Evolutionary conservation across 2,797 vertebrate species (phyloP), one percentile per base, ranked within the genome.

Genomic region (Nannoperca obscura): DNA sequence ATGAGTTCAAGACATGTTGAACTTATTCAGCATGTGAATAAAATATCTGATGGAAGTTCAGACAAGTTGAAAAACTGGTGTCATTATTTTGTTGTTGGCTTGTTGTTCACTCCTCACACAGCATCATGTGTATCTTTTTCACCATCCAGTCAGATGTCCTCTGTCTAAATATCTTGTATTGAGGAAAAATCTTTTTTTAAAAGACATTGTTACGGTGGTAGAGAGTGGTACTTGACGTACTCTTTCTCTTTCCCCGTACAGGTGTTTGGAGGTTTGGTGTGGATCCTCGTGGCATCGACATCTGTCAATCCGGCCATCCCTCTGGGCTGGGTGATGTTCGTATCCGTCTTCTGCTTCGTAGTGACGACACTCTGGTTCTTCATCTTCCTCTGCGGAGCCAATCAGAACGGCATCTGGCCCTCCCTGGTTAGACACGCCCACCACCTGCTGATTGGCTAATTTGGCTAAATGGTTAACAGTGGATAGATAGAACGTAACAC

Each of bases 251-350:
- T n/a, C n/a, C n/a, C n/a, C n/a, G n/a, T n/a, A n/a, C n/a, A n/a
- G n/a, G n/a, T 93, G 34, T 83, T 89, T 6, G 97, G 97, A 0
- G 97, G 97, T 30, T 91, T 98, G 27, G 97, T 98, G 19, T 98
- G 97, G 97, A 97, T 96, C 70, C 94, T 99, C 77, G 91, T 98
- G 42, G 95, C 97, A 0, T 95, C 96, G 0, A 94, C 95, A 0
- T 46, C 0, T 0, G 79, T 97, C 92, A 42, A 0, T 0, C 0
- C 0, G 0, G 0, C n/a, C 0, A 86, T 96, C 0, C 61, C 94
- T 27, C 92, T 96, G 90, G 97, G 96, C 75, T 99, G 97, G 95
- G 96, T 98, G 84, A 97, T 99, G 96, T 96, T 97, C 2, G 97
- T 98, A 46, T 97, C 98, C 0, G 81, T 99, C 66, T 96, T 96